These are phyloP conservation scores for Scaptomyza tumidula DNA, from an alignment of 2,888 invertebrate genomes.

Conservation along the genomic window DNA sequence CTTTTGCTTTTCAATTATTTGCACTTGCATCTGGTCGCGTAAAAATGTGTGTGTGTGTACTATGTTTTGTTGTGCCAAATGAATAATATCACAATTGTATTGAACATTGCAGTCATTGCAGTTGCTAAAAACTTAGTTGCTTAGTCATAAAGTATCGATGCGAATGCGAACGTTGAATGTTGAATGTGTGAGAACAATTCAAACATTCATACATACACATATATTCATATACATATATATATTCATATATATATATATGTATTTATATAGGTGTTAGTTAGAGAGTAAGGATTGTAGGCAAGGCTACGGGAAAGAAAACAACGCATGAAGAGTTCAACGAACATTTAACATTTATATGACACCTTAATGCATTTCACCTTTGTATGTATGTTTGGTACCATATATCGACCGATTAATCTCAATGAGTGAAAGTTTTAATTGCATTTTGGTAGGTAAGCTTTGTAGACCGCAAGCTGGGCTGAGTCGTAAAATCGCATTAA, in stretches of 20 bases:
- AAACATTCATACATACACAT: not conserved
- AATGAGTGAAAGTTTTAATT: not conserved
- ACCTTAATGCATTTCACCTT: not conserved
- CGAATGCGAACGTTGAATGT: slow-evolving; percentile 17
- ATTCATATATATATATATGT: not conserved
- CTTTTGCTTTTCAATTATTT: slow-evolving; percentile 62
- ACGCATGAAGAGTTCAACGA: not conserved
- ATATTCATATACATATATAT: not conserved
- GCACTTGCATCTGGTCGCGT: slow-evolving; percentile 57
- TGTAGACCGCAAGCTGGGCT: not conserved
- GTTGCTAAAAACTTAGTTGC: slow-evolving; percentile 29
- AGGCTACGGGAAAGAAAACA: not conserved
- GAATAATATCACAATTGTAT: slow-evolving; percentile 9
- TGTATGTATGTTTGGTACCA: not conserved
- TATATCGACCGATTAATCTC: not conserved
- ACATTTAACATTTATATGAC: not conserved
- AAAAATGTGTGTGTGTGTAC: not conserved
- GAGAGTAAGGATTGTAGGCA: not conserved
- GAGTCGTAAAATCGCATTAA: not conserved
- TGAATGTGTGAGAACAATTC: not conserved
- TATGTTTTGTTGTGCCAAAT: slow-evolving; percentile 14
- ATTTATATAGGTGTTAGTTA: not conserved
- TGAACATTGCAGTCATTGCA: slow-evolving; percentile 8
- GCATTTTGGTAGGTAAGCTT: not conserved
- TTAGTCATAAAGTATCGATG: slow-evolving; percentile 31